phyloP scores from a whole-genome alignment of 2,113 vertebrate genomes.

The Symphodus melops region DNA sequence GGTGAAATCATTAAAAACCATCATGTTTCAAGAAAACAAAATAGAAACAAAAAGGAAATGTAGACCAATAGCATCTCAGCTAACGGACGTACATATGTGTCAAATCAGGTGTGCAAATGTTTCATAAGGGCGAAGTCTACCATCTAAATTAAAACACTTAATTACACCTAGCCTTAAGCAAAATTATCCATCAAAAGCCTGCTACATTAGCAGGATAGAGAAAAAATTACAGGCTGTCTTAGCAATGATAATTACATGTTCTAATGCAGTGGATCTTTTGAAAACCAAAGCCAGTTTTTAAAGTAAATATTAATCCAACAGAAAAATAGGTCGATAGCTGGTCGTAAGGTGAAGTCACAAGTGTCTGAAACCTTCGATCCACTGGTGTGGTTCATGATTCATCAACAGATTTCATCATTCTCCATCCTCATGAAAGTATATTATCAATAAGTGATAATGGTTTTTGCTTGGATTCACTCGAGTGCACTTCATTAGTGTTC shows the following conservation, averaged over 20 bases:
- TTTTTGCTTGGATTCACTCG: conserved; percentile 26
- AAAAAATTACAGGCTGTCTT: background rate
- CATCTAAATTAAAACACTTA: background rate
- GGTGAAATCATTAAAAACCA: too few relatives aligned
- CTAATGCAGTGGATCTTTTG: too few relatives aligned
- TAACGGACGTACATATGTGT: background rate
- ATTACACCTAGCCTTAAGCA: background rate
- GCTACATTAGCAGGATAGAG: too few relatives aligned
- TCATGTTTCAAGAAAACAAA: too few relatives aligned
- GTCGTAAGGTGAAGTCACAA: background rate
- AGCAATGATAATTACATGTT: too few relatives aligned
- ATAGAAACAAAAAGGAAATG: too few relatives aligned
- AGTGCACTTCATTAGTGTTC: conserved; percentile 10
- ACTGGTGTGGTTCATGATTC: background rate
- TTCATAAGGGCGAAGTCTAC: too few relatives aligned
- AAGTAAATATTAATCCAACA: too few relatives aligned
- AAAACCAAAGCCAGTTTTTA: background rate
- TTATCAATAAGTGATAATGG: background rate
- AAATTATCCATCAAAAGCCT: background rate
- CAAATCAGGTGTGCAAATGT: too few relatives aligned
- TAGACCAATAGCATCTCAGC: background rate
- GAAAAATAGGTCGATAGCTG: background rate
- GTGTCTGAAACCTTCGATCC: background rate
- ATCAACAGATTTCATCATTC: background rate
- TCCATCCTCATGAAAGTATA: background rate